Evolutionary conservation across 2,797 vertebrate species (phyloP), one percentile per base, ranked within the genome.

Genomic region (Malurus leucopterus): DNA sequence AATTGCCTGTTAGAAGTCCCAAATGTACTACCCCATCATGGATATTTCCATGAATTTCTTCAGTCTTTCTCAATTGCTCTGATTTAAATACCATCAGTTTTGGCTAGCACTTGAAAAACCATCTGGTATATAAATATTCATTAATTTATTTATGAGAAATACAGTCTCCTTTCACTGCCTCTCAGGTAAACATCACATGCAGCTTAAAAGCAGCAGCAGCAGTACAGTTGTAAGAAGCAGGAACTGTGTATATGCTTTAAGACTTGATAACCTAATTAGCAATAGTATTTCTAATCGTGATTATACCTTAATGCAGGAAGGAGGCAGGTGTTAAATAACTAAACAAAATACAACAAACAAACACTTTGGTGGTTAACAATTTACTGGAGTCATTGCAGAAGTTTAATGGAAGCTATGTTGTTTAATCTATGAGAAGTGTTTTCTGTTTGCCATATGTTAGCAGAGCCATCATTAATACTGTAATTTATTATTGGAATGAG

Each of bases 401-500:
- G 47, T 86, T 95, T 95, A 94, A 93, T 89, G 65, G 68, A 86
- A 95, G 64, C 84, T 68, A 57, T 44, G 59, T 73, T 93, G 85
- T 76, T 95, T 95, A 74, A 94, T 92, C 86, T 91, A 84, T 50
- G 88, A 68, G 86, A 90, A 95, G 47, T 70, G 32, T 74, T 92
- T 95, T 96, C 79, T 76, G 53, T 78, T 94, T 73, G 49, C 91
- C 63, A 32, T 84, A 79, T 94, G 87, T 86, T 91, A 93, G 76
- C 70, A 89, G 82, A 94, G 67, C 50, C 83, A 91, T 88, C 61
- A 93, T 93, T 91, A 96, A 95, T 96, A 92, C 55, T 67, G 63
- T 71, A 81, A 91, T 87, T 95, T 92, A 88, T 94, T 92, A 91
- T 30, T 63, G 86, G 73, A 95, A 87, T 40, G 15, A 92, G 70